Base-by-base conservation (phyloP, 2,888 invertebrate genomes). In the Aphodius sticticus region DNA sequence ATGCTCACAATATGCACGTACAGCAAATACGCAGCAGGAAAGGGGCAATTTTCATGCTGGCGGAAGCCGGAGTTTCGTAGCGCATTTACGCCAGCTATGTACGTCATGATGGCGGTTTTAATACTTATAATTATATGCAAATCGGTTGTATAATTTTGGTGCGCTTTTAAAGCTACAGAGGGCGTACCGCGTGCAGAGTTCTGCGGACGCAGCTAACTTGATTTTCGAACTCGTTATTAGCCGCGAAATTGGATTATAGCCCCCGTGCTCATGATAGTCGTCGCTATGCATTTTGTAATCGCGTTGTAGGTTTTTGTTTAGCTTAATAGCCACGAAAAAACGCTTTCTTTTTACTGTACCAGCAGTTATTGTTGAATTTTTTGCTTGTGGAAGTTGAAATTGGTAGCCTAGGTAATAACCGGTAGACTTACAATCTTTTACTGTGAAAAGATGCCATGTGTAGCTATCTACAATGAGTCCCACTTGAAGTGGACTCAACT, bases 11-110 rank as follows among this genome's bases (percentile, higher is more conserved):
- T 53, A 53, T 53, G 53, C 53, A 53, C 7, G 53, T 53, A 53
- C 53, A 53, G 53, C 53, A 53, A 53, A 53, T 53, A 53, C 53
- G 53, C 53, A 53, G 53, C 53, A 53, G 53, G 53, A 53, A 53
- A 53, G 53, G 53, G 53, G 53, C 12, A 53, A 53, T 53, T 53
- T 12, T 53, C 53, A 12, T 53, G 53, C 53, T 53, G 53, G 53
- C 53, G 53, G 53, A 53, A 53, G 53, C 12, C 12, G 53, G 53
- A 53, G 53, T 53, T 53, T 53, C 53, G 53, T 53, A 53, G 9
- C 53, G 53, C 53, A 12, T 53, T 53, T 53, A 53, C 53, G 53
- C 9, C 53, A 53, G 53, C 53, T 53, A 53, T 53, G 53, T 53
- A 53, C 53, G 53, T 53, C 53, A 53, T 53, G 53, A 53, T 53